Conservation (phyloP, 1,140 invertebrate genomes). For the Euwallacea similis region DNA sequence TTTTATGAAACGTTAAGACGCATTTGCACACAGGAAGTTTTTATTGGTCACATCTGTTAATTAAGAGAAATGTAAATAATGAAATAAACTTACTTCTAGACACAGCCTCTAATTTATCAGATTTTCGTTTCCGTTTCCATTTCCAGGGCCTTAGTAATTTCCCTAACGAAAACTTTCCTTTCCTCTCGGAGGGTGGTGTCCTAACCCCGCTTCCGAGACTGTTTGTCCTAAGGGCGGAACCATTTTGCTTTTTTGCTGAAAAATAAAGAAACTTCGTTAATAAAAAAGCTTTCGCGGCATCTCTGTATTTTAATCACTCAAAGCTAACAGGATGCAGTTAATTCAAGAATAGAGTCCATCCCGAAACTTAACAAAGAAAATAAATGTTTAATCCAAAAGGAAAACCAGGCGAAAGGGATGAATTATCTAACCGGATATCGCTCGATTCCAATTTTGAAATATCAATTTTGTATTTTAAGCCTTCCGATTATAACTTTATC, state of each 20-base stretch:
- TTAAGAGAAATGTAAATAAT: neutral
- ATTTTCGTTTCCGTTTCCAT: slow-evolving; percentile 98
- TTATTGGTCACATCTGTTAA: slow-evolving; percentile 1
- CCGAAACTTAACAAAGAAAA: neutral
- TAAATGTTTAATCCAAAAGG: neutral
- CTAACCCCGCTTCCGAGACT: slow-evolving; percentile 78
- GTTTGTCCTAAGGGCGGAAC: slow-evolving; percentile 80
- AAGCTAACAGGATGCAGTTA: too few relatives aligned
- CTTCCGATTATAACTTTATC: neutral
- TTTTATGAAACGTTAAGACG: neutral
- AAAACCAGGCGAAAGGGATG: neutral
- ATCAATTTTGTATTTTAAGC: slow-evolving; percentile 8
- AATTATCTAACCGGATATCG: neutral
- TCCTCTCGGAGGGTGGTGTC: slow-evolving; percentile 81
- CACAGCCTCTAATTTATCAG: slow-evolving; percentile 94
- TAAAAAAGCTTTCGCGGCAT: too few relatives aligned
- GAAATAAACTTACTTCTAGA: slow-evolving; percentile 83
- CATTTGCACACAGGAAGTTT: neutral
- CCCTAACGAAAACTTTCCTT: slow-evolving; percentile 91
- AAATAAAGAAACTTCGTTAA: slow-evolving; percentile 54
- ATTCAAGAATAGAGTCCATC: slow-evolving; percentile 2
- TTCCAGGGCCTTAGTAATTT: slow-evolving; percentile 98
- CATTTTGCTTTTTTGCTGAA: slow-evolving; percentile 93
- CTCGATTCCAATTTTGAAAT: neutral
- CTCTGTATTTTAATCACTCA: too few relatives aligned